Percentiles rank a stretch among this genome's conserved stretches.
These are phyloP conservation scores for Aspidapion aeneum DNA, from an alignment of 2,888 invertebrate genomes.

Conservation along the genomic window DNA sequence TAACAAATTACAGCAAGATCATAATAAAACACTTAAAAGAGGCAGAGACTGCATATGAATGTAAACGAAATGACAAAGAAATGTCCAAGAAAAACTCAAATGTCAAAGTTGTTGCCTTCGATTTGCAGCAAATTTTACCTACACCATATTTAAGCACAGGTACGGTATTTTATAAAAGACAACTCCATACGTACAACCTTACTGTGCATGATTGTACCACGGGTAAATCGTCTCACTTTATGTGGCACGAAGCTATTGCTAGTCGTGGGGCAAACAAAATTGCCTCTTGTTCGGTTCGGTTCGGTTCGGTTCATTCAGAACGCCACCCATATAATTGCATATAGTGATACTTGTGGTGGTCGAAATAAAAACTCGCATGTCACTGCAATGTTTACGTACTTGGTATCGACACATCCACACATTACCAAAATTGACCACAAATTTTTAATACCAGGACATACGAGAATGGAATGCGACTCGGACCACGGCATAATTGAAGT, in stretches of 20 bases:
- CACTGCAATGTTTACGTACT: conserved; percentile 10
- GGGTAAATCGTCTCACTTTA: conserved; percentile 18
- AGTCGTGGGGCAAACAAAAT: conserved; percentile 33
- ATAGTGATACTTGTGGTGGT: conserved; percentile 23
- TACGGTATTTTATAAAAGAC: conserved; percentile 21
- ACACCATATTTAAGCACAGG: conserved; percentile 32
- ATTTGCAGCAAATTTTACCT: conserved; percentile 32
- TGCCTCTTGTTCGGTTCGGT: conserved; percentile 23
- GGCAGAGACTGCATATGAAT: background rate
- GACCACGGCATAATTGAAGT: conserved; percentile 22
- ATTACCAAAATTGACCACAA: conserved; percentile 19
- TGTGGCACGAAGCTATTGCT: conserved; percentile 35
- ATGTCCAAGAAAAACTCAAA: background rate
- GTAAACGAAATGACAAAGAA: background rate
- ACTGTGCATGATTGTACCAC: conserved; percentile 29
- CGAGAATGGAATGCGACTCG: conserved; percentile 22
- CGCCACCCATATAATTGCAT: conserved; percentile 13
- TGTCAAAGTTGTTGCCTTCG: too few relatives aligned
- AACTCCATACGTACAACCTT: conserved; percentile 35
- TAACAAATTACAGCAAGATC: background rate
- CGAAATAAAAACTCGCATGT: conserved; percentile 23
- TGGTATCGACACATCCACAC: background rate
- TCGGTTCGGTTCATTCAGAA: conserved; percentile 2
- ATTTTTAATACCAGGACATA: conserved; percentile 22
- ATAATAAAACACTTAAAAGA: background rate